phyloP scores from a whole-genome alignment of 2,113 vertebrate genomes.

The Naja naja region DNA sequence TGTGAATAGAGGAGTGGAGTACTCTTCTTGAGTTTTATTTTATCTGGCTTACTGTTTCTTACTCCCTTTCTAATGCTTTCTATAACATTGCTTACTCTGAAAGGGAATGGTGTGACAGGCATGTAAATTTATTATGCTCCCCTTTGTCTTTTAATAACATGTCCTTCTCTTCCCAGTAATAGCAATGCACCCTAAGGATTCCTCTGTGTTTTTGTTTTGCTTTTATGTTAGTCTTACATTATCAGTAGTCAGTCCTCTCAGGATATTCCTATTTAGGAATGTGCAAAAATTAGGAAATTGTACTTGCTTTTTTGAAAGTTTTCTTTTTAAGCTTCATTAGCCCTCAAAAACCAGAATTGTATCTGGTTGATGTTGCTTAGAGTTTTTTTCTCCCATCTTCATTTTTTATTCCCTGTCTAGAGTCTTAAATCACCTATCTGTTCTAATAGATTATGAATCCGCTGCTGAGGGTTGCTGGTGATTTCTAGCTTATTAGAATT shows the following conservation, averaged over 20 bases:
- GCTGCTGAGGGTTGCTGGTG: slow-evolving; percentile 32
- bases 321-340: background rate
- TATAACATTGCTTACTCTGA: background rate
- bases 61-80: background rate
- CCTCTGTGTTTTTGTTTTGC: background rate
- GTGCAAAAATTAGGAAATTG: background rate
- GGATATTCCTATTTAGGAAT: background rate
- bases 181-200: background rate
- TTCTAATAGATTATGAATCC: slow-evolving; percentile 51
- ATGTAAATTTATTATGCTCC: background rate
- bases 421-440: slow-evolving; percentile 54
- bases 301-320: background rate
- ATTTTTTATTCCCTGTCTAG: slow-evolving; percentile 7
- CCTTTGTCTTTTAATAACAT: background rate
- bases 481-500: slow-evolving; percentile 55
- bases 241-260: background rate
- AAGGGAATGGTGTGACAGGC: background rate
- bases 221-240: background rate
- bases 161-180: background rate
- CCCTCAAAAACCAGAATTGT: background rate
- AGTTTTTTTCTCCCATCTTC: background rate
- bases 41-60: background rate
- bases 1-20: no score
- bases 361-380: slow-evolving; percentile 6
- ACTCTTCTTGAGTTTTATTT: background rate